Base-by-base conservation (phyloP, 2,888 invertebrate species). In the Gerris lacustris region DNA sequence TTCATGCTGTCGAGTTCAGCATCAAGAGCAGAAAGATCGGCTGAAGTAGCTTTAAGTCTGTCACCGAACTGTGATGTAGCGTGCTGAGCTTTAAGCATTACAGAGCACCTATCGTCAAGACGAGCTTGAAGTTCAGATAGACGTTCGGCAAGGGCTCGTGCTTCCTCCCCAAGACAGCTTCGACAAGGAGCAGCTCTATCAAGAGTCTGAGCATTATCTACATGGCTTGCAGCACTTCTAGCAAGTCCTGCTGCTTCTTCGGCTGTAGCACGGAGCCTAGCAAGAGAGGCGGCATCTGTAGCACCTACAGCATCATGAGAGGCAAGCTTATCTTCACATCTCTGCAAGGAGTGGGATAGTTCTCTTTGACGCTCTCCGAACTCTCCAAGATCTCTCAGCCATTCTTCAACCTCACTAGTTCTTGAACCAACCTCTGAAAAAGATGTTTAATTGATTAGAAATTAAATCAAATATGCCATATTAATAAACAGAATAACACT, bases 61-160 rank as follows among this genome's bases (percentile, higher is more conserved):
- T 94, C 87, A 81, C 92, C 92, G 82, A 94, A 94, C 77, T 91
- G 90, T 0, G 91, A 87, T 68, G 93, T 88, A 0, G 93, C 93
- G 0, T 90, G 90, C 0, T 93, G 91, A 0, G 94, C 94, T 0
- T 91, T 91, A 74, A 93, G 92, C 69, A 95, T 80, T 75, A 89
- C 87, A 68, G 87, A 88, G 76, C 89, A 88, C 6, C 93, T 86
- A 76, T 92, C 91, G 70, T 88, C 88, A 5, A 96, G 85, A 75
- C 89, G 86, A 0, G 87, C 72, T 77, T 90, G 88, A 69, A 95
- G 82, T 74, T 92, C 91, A 45, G 87, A 86, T 74, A 91, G 87
- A 45, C 91, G 84, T 77, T 92, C 92, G 0, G 86, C 86, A 45
- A 95, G 82, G 45, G 86, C 86, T 72, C 88, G 88, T 0, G 94